These are phyloP conservation scores for Caenorhabditis plicata DNA, from an alignment of 2,888 invertebrate species.

Conservation along the genomic window DNA sequence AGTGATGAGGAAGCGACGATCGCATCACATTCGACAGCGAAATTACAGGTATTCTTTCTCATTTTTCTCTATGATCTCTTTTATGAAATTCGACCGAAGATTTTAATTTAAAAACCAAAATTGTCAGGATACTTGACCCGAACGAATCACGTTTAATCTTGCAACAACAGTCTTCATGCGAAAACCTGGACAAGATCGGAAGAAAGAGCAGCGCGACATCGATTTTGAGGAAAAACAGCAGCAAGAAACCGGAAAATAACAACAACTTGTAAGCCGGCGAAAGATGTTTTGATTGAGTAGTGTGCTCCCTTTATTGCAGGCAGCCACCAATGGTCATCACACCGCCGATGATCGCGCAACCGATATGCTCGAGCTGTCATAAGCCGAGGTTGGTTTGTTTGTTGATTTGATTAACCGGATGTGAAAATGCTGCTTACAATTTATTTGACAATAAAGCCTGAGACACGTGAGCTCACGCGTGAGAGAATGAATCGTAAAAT, in stretches of 20 bases:
- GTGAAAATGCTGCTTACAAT: no score
- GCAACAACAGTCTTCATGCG: no score
- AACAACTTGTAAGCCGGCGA: no score
- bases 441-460: no score
- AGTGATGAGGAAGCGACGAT: conserved; percentile 22
- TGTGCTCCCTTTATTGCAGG: no score
- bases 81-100: background rate
- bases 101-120: background rate
- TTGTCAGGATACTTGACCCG: conserved; percentile 22
- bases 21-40: conserved; percentile 22
- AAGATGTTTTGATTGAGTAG: conserved; percentile 20
- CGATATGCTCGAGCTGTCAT: no score
- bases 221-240: conserved; percentile 23
- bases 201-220: conserved; percentile 20
- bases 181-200: conserved; percentile 8
- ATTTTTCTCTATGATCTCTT: background rate
- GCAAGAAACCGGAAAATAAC: no score
- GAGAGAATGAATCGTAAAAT: no score
- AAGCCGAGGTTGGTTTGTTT: no score
- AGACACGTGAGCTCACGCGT: no score
- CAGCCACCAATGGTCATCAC: conserved; percentile 48
- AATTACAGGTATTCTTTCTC: conserved; percentile 12
- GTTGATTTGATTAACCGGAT: no score
- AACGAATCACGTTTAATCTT: conserved; percentile 25
- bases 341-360: conserved; percentile 36